Conservation (phyloP, 2,113 vertebrate genomes). For the Triplophysa siluroides region DNA sequence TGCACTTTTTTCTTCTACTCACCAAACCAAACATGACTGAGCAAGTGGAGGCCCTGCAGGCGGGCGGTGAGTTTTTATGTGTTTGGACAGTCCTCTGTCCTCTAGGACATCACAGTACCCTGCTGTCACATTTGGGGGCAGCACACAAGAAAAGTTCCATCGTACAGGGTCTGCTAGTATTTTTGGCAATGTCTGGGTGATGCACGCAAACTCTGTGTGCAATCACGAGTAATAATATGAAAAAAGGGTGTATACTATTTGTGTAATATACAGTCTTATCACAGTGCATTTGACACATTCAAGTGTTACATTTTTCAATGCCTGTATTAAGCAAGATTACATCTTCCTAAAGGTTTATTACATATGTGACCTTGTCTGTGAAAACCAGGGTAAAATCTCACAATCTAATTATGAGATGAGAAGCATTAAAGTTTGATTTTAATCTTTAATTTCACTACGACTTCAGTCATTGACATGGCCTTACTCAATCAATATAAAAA, state of each 20-base stretch:
- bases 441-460: no score
- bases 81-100: slow-evolving; percentile 62
- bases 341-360: no score
- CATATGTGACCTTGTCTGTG: no score
- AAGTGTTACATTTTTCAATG: no score
- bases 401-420: no score
- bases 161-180: slow-evolving; percentile 25
- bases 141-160: slow-evolving; percentile 1
- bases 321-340: no score
- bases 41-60: slow-evolving; percentile 57
- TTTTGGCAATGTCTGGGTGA: background rate
- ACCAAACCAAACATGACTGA: slow-evolving; percentile 67
- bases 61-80: slow-evolving; percentile 61
- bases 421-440: no score
- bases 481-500: no score
- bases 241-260: slow-evolving; percentile 8
- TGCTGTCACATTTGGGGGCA: slow-evolving; percentile 34
- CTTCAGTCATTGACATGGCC: no score
- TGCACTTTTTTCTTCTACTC: slow-evolving; percentile 47
- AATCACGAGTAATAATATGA: background rate
- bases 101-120: slow-evolving; percentile 49
- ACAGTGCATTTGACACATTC: background rate
- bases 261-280: background rate
- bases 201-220: slow-evolving; percentile 8
- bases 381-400: no score